phyloP scores from a whole-genome alignment of 2,797 vertebrate species.

The Lepilemur septentrionalis region DNA sequence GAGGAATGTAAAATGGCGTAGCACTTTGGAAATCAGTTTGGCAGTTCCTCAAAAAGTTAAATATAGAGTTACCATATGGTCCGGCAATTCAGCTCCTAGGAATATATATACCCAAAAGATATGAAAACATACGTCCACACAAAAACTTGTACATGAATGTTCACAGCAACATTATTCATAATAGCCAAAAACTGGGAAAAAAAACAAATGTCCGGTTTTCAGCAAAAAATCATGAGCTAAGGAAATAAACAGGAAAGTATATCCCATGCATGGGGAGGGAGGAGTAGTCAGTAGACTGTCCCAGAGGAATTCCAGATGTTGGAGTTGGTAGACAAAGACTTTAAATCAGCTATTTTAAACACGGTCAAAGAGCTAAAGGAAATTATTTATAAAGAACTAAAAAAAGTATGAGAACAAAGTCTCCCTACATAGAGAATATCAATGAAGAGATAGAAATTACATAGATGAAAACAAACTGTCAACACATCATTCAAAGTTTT shows the following conservation, averaged over 20 bases:
- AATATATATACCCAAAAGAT: not conserved
- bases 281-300: not conserved
- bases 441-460: not conserved
- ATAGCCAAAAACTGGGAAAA: not conserved
- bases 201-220: not conserved
- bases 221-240: not conserved
- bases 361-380: not conserved
- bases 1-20: not conserved
- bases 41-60: not conserved
- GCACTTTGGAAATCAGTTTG: not conserved
- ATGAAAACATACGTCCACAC: not conserved
- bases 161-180: not conserved
- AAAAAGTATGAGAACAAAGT: not conserved
- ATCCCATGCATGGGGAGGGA: no score
- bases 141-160: not conserved
- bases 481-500: not conserved
- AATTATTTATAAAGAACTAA: not conserved
- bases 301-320: not conserved
- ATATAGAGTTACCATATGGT: not conserved
- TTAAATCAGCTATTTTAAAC: not conserved
- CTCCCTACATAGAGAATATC: not conserved
- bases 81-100: not conserved
- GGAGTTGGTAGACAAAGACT: not conserved
- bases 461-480: not conserved
- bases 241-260: not conserved